A percentile compares a stretch with the other conserved stretches of the same genome.
Conservation (phyloP, 2,888 invertebrate species). For the Oscheius onirici region DNA sequence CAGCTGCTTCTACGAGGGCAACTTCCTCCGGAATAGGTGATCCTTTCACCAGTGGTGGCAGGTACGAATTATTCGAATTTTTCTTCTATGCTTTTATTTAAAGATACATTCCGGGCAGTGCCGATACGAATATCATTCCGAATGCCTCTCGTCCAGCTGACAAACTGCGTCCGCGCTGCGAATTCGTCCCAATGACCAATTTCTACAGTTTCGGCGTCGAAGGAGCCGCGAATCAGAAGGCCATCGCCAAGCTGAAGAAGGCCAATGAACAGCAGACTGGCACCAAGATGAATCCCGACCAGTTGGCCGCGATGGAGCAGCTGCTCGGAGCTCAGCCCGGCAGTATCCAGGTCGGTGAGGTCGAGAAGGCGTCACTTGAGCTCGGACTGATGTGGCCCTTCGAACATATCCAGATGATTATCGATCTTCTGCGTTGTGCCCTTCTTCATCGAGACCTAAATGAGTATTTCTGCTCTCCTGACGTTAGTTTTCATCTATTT, state of each 20-base stretch:
- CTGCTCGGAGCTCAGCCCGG: conserved; percentile 32
- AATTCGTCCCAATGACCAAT: conserved; percentile 55
- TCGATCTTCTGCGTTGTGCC: conserved; percentile 87
- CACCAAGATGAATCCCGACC: conserved; percentile 40
- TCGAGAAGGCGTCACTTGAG: conserved; percentile 39
- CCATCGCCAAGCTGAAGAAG: conserved; percentile 51
- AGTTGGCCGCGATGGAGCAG: conserved; percentile 38
- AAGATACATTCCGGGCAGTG: conserved; percentile 28
- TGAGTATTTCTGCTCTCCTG: conserved; percentile 72
- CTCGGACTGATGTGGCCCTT: conserved; percentile 77
- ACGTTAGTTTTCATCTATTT: conserved; percentile 1
- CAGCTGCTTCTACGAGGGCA: conserved; percentile 43
- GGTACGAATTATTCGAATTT: conserved; percentile 5
- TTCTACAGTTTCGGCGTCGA: conserved; percentile 51
- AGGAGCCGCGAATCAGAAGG: conserved; percentile 51
- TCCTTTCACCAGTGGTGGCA: conserved; percentile 44
- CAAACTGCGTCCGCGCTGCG: conserved; percentile 63
- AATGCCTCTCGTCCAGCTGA: conserved; percentile 54
- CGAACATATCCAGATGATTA: conserved; percentile 85
- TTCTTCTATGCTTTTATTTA: background rate
- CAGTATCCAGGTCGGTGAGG: conserved; percentile 27
- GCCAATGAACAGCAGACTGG: conserved; percentile 52
- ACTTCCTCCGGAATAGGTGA: conserved; percentile 15
- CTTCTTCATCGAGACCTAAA: conserved; percentile 81
- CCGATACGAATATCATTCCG: conserved; percentile 38